A percentile compares a stretch with the other conserved stretches of the same genome.
These are phyloP conservation scores for Pipistrellus pygmaeus DNA, from an alignment of 2,797 vertebrate species.

Conservation along the genomic window DNA sequence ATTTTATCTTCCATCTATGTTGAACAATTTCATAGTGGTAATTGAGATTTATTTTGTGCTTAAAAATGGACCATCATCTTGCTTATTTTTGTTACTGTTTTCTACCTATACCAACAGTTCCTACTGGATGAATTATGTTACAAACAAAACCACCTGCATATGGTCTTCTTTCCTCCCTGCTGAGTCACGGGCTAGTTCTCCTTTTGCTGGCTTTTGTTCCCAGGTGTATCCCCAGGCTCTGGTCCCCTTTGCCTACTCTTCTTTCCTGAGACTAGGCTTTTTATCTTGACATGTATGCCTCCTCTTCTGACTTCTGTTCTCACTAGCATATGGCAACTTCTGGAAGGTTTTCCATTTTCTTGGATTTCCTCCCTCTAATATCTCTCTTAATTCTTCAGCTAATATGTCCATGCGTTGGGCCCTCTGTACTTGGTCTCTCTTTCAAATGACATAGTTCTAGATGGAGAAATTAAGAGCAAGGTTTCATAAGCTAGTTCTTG, in stretches of 20 bases:
- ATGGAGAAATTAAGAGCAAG: neutral
- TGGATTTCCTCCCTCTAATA: neutral
- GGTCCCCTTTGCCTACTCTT: neutral
- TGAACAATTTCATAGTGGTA: constrained; percentile 14
- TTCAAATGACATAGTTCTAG: neutral
- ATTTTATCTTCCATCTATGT: constrained; percentile 45
- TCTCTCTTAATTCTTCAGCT: neutral
- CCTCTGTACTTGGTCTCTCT: neutral
- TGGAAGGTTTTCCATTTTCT: neutral
- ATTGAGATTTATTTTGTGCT: constrained; percentile 38
- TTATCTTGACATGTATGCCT: neutral
- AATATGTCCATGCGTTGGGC: neutral
- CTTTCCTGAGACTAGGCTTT: neutral
- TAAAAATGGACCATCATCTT: neutral
- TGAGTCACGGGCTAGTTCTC: neutral
- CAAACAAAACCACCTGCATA: neutral
- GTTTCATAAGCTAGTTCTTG: neutral
- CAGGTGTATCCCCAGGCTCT: neutral
- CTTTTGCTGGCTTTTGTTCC: neutral
- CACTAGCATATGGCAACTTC: neutral
- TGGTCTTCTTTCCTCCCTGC: neutral
- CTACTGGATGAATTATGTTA: neutral
- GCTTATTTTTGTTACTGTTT: neutral
- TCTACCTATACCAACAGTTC: neutral
- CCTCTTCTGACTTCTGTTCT: constrained; percentile 12